These are phyloP conservation scores for Gortyna flavago DNA, from an alignment of 2,888 invertebrate species.

Conservation along the genomic window DNA sequence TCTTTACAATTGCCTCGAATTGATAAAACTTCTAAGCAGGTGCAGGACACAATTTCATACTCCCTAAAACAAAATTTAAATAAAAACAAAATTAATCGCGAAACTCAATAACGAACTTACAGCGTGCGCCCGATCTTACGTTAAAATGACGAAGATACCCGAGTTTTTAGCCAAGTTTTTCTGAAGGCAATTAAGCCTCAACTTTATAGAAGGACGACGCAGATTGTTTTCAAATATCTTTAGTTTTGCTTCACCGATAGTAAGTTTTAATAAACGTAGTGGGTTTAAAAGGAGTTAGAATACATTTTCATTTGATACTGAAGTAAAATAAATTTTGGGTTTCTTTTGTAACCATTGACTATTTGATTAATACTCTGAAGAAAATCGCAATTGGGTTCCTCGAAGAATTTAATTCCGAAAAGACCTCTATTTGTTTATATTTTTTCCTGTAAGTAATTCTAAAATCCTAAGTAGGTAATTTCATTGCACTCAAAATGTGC, in stretches of 20 bases:
- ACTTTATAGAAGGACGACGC: conserved; percentile 33
- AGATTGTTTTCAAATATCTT: conserved; percentile 65
- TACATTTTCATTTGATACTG: conserved; percentile 4
- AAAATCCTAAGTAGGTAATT: too few relatives aligned
- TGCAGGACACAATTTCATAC: conserved; percentile 15
- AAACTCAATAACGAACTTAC: conserved; percentile 37
- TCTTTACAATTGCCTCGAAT: too few relatives aligned
- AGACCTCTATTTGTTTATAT: too few relatives aligned
- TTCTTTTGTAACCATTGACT: too few relatives aligned
- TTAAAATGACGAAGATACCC: conserved; percentile 62
- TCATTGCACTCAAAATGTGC: too few relatives aligned
- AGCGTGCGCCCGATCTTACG: conserved; percentile 45
- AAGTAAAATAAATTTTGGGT: too few relatives aligned
- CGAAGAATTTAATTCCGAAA: too few relatives aligned
- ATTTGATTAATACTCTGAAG: too few relatives aligned
- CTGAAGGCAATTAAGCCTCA: conserved; percentile 45
- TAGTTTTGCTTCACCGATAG: conserved; percentile 37
- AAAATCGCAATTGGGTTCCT: too few relatives aligned
- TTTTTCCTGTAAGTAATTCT: too few relatives aligned
- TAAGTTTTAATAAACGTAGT: conserved; percentile 37
- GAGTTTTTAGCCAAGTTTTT: conserved; percentile 56
- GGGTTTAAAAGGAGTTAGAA: conserved; percentile 12
- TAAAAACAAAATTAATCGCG: conserved; percentile 43
- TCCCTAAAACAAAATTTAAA: conserved; percentile 31
- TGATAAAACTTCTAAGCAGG: conserved; percentile 17